Evolutionary conservation across 2,113 vertebrate species (phyloP).

Genomic region (Ictidomys tridecemlineatus): DNA sequence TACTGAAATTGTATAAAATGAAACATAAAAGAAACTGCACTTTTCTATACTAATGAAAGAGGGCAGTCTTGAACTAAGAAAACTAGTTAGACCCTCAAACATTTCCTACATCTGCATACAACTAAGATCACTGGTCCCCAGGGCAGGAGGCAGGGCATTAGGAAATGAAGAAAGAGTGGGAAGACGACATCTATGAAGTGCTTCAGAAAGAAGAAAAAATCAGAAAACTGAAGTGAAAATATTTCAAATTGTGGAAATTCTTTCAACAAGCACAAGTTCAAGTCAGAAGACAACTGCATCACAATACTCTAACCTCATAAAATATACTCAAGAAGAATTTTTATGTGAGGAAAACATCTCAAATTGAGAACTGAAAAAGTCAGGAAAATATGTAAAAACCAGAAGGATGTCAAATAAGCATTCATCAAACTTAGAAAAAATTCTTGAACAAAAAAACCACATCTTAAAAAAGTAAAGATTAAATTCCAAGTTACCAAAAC

Average conservation of each 20-base stretch:
- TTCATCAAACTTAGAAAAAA: not conserved
- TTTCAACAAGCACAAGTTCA: not conserved
- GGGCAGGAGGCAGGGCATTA: not conserved
- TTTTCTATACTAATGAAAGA: slow-evolving; percentile 9
- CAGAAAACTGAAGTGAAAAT: not conserved
- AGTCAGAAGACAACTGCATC: not conserved
- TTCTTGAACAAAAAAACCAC: not conserved
- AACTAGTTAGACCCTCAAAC: not conserved
- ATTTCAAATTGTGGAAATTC: not conserved
- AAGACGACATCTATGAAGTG: not conserved
- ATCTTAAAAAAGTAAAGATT: slow-evolving; percentile 11
- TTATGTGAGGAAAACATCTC: not conserved
- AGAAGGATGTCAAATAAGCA: not conserved
- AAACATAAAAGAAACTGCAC: not conserved
- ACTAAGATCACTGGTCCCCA: not conserved
- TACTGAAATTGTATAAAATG: not conserved
- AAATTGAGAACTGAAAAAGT: not conserved
- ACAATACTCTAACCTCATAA: not conserved
- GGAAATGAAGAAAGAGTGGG: not conserved
- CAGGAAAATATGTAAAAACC: not conserved
- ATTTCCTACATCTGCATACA: not conserved
- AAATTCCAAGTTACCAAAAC: not conserved
- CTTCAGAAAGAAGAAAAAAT: not conserved
- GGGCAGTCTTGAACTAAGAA: slow-evolving; percentile 13
- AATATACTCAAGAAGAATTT: not conserved